Evolutionary conservation across 2,113 vertebrate species (phyloP), one percentile per base, ranked within the genome.

Genomic region (Nothocercus julius): DNA sequence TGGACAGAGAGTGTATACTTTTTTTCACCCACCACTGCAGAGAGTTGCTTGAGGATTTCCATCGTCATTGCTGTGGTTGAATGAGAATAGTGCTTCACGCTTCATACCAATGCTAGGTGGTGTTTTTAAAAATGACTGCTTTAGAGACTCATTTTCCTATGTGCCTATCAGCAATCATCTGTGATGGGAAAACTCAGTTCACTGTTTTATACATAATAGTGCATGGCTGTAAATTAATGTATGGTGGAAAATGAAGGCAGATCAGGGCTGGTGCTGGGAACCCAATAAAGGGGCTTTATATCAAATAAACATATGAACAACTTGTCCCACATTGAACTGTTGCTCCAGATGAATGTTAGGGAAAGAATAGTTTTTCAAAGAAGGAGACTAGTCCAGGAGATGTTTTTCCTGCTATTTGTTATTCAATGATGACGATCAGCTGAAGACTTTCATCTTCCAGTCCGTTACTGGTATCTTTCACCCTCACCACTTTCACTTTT

Each of bases 401-500:
- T 11, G 10, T 38, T 70, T 84, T 68, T 69, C 59, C 36, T 89
- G 12, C 8, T 84, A 6, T 62, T 42, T 92, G 20, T 30, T 84
- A 82, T 83, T 90, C 77, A 11, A 3, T 54, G 24, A n/a, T 58
- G 49, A 58, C 58, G 17, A 18, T 73, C 79, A 91, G 24, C 49
- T 82, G 40, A 56, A 90, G 47, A 66, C 11, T 54, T 73, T 42
- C 17, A 78, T 69, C 30, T 73, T n/a, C n/a, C 24, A 21, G 76
- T 86, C 63, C 17, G 2, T 80, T 90, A 44, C 82, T 93, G 84
- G 47, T 17, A 62, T 95, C 67, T 95, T 91, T 96, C 73, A 92
- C 32, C 32, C 67, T 42, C 67, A 74, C 54, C 84, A 78, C 69
- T 85, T 97, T 92, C 47, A 81, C 53, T 90, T 93, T 93, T 96